phyloP scores from a whole-genome alignment of 2,888 invertebrate species.

The Xestia rhomboidea region DNA sequence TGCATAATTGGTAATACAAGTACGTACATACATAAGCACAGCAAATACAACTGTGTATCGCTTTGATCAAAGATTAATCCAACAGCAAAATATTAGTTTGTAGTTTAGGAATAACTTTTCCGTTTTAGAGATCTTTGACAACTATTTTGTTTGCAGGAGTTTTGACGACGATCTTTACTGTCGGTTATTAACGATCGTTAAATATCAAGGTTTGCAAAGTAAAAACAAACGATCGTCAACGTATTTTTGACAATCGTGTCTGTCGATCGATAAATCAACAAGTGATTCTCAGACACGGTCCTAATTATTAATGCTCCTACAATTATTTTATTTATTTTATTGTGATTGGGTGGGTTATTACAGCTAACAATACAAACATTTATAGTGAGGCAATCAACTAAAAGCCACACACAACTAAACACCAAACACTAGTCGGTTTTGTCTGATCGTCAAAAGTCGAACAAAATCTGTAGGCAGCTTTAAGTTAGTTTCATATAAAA shows the following conservation, averaged over 20 bases:
- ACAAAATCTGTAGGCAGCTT: neutral
- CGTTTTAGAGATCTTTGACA: neutral
- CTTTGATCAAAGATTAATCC: conserved; percentile 50
- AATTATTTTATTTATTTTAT: too few relatives aligned
- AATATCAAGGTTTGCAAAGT: neutral
- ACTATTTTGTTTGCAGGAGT: neutral
- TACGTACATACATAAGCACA: conserved; percentile 76
- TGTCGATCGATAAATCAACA: neutral
- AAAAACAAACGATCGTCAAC: neutral
- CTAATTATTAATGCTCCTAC: too few relatives aligned
- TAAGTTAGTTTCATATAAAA: neutral
- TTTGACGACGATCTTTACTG: neutral
- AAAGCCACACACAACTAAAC: too few relatives aligned
- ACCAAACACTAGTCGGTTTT: too few relatives aligned
- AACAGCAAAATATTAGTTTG: neutral
- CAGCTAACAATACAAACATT: too few relatives aligned
- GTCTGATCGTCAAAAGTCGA: neutral
- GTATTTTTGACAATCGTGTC: neutral
- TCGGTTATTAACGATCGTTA: neutral
- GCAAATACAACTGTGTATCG: conserved; percentile 69
- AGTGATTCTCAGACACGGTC: neutral
- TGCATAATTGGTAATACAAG: conserved; percentile 90
- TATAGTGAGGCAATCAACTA: too few relatives aligned
- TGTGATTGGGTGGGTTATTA: too few relatives aligned
- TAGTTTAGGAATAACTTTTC: neutral